Base-by-base conservation (phyloP, 2,888 invertebrate genomes). In the Chrysolina haemoptera region DNA sequence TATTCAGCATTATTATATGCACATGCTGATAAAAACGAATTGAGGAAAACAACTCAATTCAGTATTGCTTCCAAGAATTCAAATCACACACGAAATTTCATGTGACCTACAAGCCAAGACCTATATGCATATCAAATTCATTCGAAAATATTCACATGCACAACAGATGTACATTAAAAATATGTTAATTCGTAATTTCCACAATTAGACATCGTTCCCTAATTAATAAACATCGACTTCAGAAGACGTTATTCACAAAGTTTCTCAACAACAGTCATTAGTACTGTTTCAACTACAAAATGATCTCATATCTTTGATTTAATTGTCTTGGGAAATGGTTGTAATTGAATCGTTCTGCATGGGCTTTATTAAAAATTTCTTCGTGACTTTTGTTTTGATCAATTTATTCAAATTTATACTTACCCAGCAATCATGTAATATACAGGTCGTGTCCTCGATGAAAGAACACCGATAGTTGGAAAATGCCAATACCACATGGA, bases 321-420 rank as follows among this genome's bases (percentile, higher is more conserved):
- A 50, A 66, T 66, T 66, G 50, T 66, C 66, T 66, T 50, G 66
- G 66, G 66, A 66, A 66, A 66, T 66, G 18, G 50, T 66, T 22
- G 50, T 22, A n/a, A 66, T 65, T 65, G 65, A 65, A 65, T 65
- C 65, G 43, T 65, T 59, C 59, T 59, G 27, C 59, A 59, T 59
- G 59, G 59, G 59, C 59, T n/a, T 59, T 59, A 59, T 59, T 59
- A 59, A 35, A 59, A 59, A 14, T 59, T 14, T 27, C 35, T 22
- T 59, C 59, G 59, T 59, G 59, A 59, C 59, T 59, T 59, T 59
- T 59, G 59, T 59, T 59, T 59, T 59, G 59, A 59, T 59, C 59
- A 59, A 59, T 59, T 59, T 59, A 59, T 59, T 59, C n/a, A 59
- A 59, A 59, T 35, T 59, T 59, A 59, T 59, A 27, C 59, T 18